These are phyloP conservation scores for Eulithis prunata DNA, from an alignment of 2,888 invertebrate genomes.

Conservation along the genomic window DNA sequence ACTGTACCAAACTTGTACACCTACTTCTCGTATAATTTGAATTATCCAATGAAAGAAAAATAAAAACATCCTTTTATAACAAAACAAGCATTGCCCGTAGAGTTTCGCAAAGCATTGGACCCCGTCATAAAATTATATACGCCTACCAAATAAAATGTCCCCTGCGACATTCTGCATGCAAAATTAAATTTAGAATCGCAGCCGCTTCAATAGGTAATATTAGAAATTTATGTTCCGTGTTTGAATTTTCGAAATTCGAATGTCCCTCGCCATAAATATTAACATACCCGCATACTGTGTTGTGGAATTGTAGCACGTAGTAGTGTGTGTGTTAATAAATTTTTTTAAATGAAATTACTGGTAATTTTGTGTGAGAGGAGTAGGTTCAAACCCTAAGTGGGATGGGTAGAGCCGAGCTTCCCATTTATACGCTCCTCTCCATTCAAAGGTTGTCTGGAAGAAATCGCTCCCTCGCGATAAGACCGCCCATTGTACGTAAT, in stretches of 20 bases:
- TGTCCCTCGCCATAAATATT: conserved; percentile 67
- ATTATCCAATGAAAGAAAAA: conserved; percentile 15
- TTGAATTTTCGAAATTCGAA: conserved; percentile 61
- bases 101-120: conserved; percentile 81
- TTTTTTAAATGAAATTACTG: too few relatives aligned
- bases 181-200: conserved; percentile 82
- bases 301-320: too few relatives aligned
- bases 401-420: too few relatives aligned
- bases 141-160: conserved; percentile 81
- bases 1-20: too few relatives aligned
- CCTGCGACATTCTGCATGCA: conserved; percentile 80
- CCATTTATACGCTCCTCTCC: too few relatives aligned
- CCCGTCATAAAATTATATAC: conserved; percentile 83
- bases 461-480: too few relatives aligned
- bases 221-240: conserved; percentile 79
- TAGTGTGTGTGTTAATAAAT: too few relatives aligned
- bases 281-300: conserved; percentile 12
- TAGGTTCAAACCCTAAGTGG: too few relatives aligned
- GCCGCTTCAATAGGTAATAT: conserved; percentile 82
- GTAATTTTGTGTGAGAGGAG: too few relatives aligned
- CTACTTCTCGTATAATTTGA: too few relatives aligned
- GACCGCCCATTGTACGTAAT: too few relatives aligned
- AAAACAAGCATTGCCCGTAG: conserved; percentile 66
- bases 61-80: conserved; percentile 17
- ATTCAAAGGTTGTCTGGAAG: too few relatives aligned